phyloP scores from a whole-genome alignment of 2,113 vertebrate genomes.

The Colossoma macropomum region DNA sequence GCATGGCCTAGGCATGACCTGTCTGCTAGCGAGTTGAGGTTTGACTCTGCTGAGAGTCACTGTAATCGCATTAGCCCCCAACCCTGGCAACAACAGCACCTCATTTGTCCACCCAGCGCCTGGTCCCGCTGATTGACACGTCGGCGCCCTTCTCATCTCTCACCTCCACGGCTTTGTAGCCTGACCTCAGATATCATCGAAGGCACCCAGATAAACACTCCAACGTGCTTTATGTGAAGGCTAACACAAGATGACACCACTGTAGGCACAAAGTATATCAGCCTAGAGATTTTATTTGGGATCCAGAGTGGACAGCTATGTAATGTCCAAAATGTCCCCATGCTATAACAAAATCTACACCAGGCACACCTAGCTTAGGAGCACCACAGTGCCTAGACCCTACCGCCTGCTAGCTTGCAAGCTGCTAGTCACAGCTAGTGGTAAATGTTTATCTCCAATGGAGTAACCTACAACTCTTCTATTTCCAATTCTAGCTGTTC shows the following conservation, averaged over 20 bases:
- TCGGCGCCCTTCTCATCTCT: conserved; percentile 22
- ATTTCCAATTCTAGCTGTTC: neutral
- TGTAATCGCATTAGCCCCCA: conserved; percentile 59
- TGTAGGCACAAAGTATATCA: neutral
- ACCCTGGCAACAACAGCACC: conserved; percentile 52
- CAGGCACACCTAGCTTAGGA: neutral
- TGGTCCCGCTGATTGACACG: conserved; percentile 37
- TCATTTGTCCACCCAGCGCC: conserved; percentile 56
- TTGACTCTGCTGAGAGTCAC: conserved; percentile 40
- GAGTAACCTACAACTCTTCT: neutral
- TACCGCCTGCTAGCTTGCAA: neutral
- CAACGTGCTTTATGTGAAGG: neutral
- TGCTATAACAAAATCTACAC: neutral
- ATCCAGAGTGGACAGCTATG: neutral
- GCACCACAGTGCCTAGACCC: neutral
- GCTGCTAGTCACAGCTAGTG: neutral
- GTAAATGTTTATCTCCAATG: neutral
- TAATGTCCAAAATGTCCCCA: neutral
- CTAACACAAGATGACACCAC: neutral
- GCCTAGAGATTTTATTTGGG: neutral
- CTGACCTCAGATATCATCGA: conserved; percentile 24
- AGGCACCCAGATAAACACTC: neutral
- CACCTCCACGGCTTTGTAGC: conserved; percentile 20
- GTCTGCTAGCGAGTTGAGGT: conserved; percentile 25
- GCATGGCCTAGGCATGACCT: conserved; percentile 48